These are phyloP conservation scores for Neodon shergylaensis DNA, from an alignment of 2,113 vertebrate genomes.

Conservation along the genomic window DNA sequence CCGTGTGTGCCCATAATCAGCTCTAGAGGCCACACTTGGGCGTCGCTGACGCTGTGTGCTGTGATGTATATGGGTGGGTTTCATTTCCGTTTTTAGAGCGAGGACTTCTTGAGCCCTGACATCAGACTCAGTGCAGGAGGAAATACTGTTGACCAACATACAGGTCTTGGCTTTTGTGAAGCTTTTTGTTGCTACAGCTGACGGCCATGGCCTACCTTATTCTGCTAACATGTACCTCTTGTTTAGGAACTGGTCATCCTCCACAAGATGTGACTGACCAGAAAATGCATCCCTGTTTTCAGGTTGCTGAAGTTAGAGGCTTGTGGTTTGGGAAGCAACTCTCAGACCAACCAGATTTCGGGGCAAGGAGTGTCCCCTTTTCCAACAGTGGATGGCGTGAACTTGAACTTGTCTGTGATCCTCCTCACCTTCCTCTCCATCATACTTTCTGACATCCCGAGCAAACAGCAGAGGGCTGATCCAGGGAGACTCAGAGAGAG, in stretches of 20 bases:
- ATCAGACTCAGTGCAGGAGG: not conserved
- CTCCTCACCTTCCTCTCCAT: not conserved
- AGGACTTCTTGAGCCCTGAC: not conserved
- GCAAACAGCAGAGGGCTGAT: not conserved
- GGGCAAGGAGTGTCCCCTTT: not conserved
- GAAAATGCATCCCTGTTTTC: not conserved
- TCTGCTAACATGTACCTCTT: not conserved
- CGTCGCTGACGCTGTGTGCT: not conserved
- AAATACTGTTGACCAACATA: not conserved
- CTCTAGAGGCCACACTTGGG: not conserved
- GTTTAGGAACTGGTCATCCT: not conserved
- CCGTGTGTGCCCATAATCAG: no score
- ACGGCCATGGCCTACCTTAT: not conserved
- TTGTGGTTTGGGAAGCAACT: not conserved
- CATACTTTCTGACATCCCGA: not conserved
- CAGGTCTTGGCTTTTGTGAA: not conserved
- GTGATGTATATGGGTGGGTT: not conserved
- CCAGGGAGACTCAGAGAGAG: not conserved
- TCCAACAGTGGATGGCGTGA: not conserved
- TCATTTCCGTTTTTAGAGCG: constrained; percentile 35
- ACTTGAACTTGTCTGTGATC: not conserved
- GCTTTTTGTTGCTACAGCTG: not conserved
- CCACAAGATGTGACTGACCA: not conserved
- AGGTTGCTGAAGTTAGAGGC: not conserved
- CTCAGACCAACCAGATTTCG: not conserved